Evolutionary conservation across 1,140 invertebrate genomes (phyloP), one percentile per base, ranked within the genome.

Genomic region (Bombyx mandarina): DNA sequence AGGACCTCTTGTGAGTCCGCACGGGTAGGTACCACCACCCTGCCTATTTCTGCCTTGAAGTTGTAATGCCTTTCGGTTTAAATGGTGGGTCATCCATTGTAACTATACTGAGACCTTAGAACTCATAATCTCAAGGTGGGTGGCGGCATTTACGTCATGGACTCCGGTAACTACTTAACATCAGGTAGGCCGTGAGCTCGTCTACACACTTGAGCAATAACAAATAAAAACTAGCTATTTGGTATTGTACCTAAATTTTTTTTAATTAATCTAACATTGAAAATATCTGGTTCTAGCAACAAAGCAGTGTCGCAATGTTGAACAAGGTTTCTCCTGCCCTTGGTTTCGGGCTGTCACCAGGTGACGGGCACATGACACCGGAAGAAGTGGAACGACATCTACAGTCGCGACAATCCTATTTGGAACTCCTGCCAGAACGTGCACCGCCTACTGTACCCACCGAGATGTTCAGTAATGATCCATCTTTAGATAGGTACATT

Each of bases 401-500:
- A 60, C 95, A 97, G 82, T 94, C 95, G 46, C 90, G 94, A 58
- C 95, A 96, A 70, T 92, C 91, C 57, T 94, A 93, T 68, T 86
- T 96, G 77, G 94, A 96, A 76, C 89, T 97, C 50, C 89, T 95
- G 57, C 93, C 93, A 12, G 95, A 97, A 79, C 93, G 95, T 70
- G 93, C 96, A 53, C 95, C 95, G 1, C 92, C 94, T 1, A 96
- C 95, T 45, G 94, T 97, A 8, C 96, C 96, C 7, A 95, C 93
- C 50, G 96, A 97, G 84, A 96, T 97, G 93, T 97, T 98, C 71
- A 97, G 95, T 74, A 97, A 97, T 86, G 96, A 97, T 72, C 94
- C 93, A 52, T 95, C 94, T 8, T 86, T 94, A 60, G 94, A 95
- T 74, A 95, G 93, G 93, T 94, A 79, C 53, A 50, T 51, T 9